These are phyloP conservation scores for Sardina pilchardus DNA, from an alignment of 2,113 vertebrate genomes.

Conservation along the genomic window DNA sequence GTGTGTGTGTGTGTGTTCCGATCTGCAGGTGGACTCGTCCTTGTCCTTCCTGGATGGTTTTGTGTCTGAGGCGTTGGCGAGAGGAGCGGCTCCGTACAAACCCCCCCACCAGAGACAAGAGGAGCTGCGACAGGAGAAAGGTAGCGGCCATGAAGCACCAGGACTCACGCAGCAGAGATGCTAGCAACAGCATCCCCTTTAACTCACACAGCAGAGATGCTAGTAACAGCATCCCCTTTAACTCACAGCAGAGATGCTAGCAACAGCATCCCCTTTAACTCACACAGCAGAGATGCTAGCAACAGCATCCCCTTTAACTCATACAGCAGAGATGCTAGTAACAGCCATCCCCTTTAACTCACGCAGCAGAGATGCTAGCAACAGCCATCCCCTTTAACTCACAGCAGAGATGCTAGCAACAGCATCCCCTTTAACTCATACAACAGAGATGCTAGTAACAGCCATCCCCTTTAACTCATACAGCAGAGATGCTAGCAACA, in stretches of 20 bases:
- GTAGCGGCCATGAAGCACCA: constrained; percentile 59
- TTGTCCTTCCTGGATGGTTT: constrained; percentile 94
- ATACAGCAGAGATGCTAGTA: too few species aligned
- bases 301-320: too few species aligned
- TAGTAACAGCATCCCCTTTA: too few species aligned
- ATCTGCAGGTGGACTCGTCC: constrained; percentile 88
- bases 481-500: neutral
- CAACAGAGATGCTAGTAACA: neutral
- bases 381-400: too few species aligned
- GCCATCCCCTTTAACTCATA: neutral
- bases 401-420: too few species aligned
- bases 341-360: too few species aligned
- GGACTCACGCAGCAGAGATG: neutral
- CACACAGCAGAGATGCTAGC: too few species aligned
- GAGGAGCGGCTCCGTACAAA: constrained; percentile 89
- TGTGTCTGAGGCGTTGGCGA: constrained; percentile 87
- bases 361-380: too few species aligned
- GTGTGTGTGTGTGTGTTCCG: constrained; percentile 15
- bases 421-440: neutral
- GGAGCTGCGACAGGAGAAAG: constrained; percentile 87
- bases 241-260: too few species aligned
- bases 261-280: too few species aligned
- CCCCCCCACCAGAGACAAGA: constrained; percentile 92
- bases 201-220: too few species aligned
- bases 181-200: too few species aligned